A percentile compares a stretch with the other conserved stretches of the same genome.
Conservation (phyloP, 2,797 vertebrate species). For the Hirundo rustica region DNA sequence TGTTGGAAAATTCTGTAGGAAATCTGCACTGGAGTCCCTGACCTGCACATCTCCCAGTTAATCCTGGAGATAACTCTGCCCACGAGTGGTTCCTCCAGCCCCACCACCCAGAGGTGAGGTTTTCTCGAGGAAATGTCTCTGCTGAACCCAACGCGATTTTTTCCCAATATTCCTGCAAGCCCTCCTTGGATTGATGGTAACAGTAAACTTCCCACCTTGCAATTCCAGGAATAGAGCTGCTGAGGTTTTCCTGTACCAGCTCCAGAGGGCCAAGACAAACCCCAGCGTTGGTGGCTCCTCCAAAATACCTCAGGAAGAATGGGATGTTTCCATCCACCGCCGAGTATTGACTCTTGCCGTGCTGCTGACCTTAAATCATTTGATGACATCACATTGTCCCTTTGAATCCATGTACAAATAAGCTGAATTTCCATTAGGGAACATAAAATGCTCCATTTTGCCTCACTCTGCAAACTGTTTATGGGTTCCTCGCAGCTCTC, state of each 20-base stretch:
- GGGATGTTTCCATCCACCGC: conserved; percentile 75
- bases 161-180: conserved; percentile 28
- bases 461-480: conserved; percentile 81
- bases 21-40: background rate
- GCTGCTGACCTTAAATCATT: conserved; percentile 70
- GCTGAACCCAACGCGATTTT: background rate
- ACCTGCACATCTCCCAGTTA: background rate
- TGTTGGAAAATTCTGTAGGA: background rate
- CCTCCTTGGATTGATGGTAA: conserved; percentile 54
- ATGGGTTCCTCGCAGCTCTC: conserved; percentile 77
- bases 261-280: conserved; percentile 75
- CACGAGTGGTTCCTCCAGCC: background rate
- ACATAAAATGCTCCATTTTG: conserved; percentile 78
- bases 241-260: conserved; percentile 73
- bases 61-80: background rate
- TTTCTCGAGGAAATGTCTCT: background rate
- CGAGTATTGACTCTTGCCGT: conserved; percentile 78
- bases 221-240: conserved; percentile 79
- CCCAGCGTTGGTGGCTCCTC: conserved; percentile 60
- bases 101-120: background rate
- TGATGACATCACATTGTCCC: conserved; percentile 79
- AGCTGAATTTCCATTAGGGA: conserved; percentile 78
- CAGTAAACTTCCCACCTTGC: conserved; percentile 69
- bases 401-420: conserved; percentile 80
- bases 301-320: conserved; percentile 73